Evolutionary conservation across 2,888 invertebrate genomes (phyloP).

Genomic region (Phyllotreta cruciferae): DNA sequence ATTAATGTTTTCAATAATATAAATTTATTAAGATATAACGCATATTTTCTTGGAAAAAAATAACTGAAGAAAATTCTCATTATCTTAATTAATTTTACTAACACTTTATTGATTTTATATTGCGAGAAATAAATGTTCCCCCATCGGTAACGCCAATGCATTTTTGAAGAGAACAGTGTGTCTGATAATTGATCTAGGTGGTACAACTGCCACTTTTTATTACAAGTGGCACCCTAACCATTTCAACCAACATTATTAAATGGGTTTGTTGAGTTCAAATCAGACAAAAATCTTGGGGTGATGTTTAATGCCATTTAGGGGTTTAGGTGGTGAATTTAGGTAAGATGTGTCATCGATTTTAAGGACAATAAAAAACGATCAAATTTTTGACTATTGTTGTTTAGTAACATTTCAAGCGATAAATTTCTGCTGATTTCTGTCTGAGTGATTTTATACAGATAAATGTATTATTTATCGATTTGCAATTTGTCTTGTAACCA

Average conservation of each 20-base stretch:
- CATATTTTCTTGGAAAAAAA: not conserved
- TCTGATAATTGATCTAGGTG: constrained; percentile 51
- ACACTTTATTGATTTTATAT: too few species aligned
- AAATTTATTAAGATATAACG: not conserved
- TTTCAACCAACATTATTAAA: constrained; percentile 50
- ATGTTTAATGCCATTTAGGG: constrained; percentile 56
- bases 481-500: constrained; percentile 37
- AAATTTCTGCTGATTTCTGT: constrained; percentile 43
- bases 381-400: constrained; percentile 47
- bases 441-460: constrained; percentile 35
- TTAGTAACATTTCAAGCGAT: constrained; percentile 42
- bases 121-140: not conserved
- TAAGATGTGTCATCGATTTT: constrained; percentile 51
- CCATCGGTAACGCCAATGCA: constrained; percentile 16
- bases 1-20: not conserved
- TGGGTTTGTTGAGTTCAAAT: constrained; percentile 51
- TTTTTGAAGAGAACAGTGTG: constrained; percentile 39
- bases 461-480: constrained; percentile 36
- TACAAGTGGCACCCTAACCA: constrained; percentile 55
- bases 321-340: constrained; percentile 55
- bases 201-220: constrained; percentile 58
- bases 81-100: not conserved
- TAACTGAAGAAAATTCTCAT: not conserved
- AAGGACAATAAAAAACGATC: constrained; percentile 51
- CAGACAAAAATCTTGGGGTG: constrained; percentile 52